phyloP scores from a whole-genome alignment of 1,140 invertebrate genomes.

The Apis laboriosa region DNA sequence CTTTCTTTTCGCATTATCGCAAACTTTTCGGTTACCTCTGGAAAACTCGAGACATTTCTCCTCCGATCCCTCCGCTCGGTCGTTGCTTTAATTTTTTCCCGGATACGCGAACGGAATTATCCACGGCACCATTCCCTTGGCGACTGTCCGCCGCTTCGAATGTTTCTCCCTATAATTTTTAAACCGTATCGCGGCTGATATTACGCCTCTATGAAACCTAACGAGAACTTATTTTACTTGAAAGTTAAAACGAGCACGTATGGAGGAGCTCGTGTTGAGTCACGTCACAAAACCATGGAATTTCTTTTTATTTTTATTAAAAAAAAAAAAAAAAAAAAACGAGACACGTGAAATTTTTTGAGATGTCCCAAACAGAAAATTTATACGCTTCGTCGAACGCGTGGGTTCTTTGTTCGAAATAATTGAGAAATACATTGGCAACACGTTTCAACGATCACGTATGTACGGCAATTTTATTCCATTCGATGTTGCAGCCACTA shows the following conservation, averaged over 20 bases:
- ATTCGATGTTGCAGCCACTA: conserved; percentile 12
- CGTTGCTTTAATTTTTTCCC: conserved; percentile 29
- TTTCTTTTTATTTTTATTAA: no score
- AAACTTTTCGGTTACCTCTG: conserved; percentile 2
- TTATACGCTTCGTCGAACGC: conserved; percentile 38
- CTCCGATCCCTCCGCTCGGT: neutral
- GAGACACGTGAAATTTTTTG: neutral
- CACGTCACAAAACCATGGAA: neutral
- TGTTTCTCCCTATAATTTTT: neutral
- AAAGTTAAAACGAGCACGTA: no score
- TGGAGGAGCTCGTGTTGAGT: neutral
- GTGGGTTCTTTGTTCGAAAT: conserved; percentile 26
- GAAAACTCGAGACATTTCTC: conserved; percentile 6
- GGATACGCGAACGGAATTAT: conserved; percentile 7
- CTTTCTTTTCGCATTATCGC: conserved; percentile 21
- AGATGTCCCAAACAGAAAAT: conserved; percentile 26
- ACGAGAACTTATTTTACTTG: no score
- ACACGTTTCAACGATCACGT: conserved; percentile 44
- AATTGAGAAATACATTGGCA: conserved; percentile 30
- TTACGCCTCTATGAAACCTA: neutral
- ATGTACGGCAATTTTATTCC: conserved; percentile 38
- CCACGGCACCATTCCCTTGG: neutral
- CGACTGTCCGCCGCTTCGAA: neutral
- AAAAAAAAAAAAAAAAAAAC: neutral
- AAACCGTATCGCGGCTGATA: neutral